Base-by-base conservation (phyloP, 1,140 invertebrate species). In the Macrostomum lignano region DNA sequence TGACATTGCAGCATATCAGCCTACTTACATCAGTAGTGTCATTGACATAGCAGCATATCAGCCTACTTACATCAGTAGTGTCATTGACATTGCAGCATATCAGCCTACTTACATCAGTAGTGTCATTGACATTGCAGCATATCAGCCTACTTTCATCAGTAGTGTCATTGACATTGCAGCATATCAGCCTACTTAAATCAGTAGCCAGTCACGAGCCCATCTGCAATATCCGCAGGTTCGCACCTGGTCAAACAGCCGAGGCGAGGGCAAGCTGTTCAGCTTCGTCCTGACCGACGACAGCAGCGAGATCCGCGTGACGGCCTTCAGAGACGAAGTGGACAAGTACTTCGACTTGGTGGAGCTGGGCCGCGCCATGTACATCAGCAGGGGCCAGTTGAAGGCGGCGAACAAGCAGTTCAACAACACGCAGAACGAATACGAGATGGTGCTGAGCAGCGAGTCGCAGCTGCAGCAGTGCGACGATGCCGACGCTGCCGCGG, bases 221-320 rank as follows among this genome's bases (percentile, higher is more conserved):
- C n/a, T n/a, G n/a, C n/a, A n/a, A n/a, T n/a, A n/a, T n/a, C n/a
- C n/a, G n/a, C n/a, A n/a, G 5, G 71, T 93, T 21, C 65, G 72
- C 38, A 74, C 70, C 0, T 91, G 78, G 74, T 76, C 67, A 25
- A 94, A 91, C 57, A 70, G 76, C 1, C 65, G 67, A 31, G 81
- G 84, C 0, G 75, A 84, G 59, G 86, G 84, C 1, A 79, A 78
- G 50, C 58, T 96, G 1, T 96, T 96, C 47, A 76, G 67, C 41
- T 71, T 93, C 55, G 77, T 81, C 54, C 54, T 96, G 1, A 57
- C 77, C 32, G 91, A 98, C 61, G 75, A 86, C 42, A 74, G 68
- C 44, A 82, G 82, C 7, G 81, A 91, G 58, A 93, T 96, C 36
- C 61, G 76, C 36, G 74, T 74, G n/a, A 88, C 82, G 2, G 82